Conservation (phyloP, 2,113 vertebrate species). For the Centropus unirufus region DNA sequence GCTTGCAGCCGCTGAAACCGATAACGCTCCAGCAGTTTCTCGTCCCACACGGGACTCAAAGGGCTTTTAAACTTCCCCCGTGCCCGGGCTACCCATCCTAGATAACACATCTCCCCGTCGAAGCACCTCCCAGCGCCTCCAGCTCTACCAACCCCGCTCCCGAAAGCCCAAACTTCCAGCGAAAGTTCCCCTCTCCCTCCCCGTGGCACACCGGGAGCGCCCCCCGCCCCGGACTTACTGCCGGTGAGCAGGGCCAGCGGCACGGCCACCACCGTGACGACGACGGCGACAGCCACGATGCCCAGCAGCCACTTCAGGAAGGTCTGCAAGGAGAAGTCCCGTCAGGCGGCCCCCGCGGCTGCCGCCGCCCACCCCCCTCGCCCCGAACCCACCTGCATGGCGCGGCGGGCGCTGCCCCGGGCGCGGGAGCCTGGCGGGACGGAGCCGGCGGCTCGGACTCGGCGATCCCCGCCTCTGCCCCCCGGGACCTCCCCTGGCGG, state of each 20-base stretch:
- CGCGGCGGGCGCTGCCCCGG: not conserved
- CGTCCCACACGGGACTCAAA: not conserved
- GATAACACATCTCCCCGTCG: not conserved
- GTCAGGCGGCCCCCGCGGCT: not conserved
- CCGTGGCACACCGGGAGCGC: not conserved
- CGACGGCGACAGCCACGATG: conserved; percentile 54
- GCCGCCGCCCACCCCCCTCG: not conserved
- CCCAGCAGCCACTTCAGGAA: conserved; percentile 75
- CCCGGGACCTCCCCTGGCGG: not conserved
- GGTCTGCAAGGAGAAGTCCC: conserved; percentile 57
- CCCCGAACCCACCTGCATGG: not conserved
- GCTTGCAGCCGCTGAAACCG: not conserved
- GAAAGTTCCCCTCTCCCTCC: not conserved
- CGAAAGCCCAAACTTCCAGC: not conserved
- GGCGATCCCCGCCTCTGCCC: not conserved
- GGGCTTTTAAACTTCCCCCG: not conserved
- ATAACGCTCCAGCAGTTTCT: not conserved
- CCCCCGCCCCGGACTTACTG: conserved; percentile 57
- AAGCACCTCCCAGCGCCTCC: not conserved
- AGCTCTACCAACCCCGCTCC: fast-evolving
- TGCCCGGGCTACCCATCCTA: fast-evolving
- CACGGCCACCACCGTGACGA: conserved; percentile 68
- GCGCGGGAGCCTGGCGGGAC: too few species aligned
- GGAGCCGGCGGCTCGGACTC: fast-evolving
- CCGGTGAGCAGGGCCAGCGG: conserved; percentile 69